Conservation (phyloP, 2,888 invertebrate species). For the Gastracanthus pulcherrimus region DNA sequence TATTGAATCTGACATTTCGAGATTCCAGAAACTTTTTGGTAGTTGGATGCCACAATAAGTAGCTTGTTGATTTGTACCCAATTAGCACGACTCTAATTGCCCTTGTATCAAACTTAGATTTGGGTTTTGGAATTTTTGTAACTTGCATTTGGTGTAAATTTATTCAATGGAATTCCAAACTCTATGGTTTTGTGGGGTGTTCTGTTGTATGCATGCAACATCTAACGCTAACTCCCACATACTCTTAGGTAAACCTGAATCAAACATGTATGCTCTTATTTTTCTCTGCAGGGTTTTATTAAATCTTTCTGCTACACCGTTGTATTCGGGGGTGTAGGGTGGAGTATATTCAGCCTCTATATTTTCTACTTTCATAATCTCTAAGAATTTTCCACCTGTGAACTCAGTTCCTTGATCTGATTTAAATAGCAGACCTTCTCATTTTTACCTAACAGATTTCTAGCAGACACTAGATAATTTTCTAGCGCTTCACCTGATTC, state of each 20-base stretch:
- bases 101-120: slow-evolving; percentile 46
- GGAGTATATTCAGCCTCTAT: slow-evolving; percentile 24
- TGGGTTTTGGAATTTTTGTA: slow-evolving; percentile 31
- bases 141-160: slow-evolving; percentile 37
- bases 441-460: slow-evolving; percentile 53
- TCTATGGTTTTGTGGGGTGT: slow-evolving; percentile 54
- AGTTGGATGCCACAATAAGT: slow-evolving; percentile 58
- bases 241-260: slow-evolving; percentile 50
- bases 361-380: slow-evolving; percentile 36
- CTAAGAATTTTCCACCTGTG: slow-evolving; percentile 43
- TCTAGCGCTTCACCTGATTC: slow-evolving; percentile 56
- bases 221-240: slow-evolving; percentile 59
- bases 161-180: slow-evolving; percentile 35
- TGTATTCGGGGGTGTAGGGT: slow-evolving; percentile 42
- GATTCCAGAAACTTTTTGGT: slow-evolving; percentile 53
- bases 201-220: slow-evolving; percentile 57
- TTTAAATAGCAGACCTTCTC: slow-evolving; percentile 59
- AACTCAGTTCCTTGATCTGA: slow-evolving; percentile 58
- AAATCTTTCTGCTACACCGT: slow-evolving; percentile 56
- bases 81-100: slow-evolving; percentile 48
- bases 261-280: slow-evolving; percentile 47
- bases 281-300: slow-evolving; percentile 52
- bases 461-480: slow-evolving; percentile 49
- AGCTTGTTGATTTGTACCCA: slow-evolving; percentile 56
- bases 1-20: slow-evolving; percentile 56